These are phyloP conservation scores for Drosophila heteroneura DNA, from an alignment of 2,888 invertebrate genomes.

Conservation along the genomic window DNA sequence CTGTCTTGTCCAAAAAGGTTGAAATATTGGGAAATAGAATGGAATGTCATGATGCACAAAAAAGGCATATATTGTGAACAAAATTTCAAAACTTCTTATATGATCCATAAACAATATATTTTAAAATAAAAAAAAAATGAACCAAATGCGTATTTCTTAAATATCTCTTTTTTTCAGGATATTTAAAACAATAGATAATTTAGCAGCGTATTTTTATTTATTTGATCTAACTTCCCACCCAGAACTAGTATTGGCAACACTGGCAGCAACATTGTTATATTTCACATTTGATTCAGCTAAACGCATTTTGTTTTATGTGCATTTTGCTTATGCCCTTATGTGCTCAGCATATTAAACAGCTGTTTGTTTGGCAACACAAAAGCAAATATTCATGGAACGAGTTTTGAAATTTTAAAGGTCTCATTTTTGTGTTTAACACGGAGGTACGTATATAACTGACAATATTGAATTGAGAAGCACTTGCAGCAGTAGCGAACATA, in stretches of 20 bases:
- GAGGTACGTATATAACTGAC: neutral
- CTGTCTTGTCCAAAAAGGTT: neutral
- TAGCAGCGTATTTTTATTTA: neutral
- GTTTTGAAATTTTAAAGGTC: neutral
- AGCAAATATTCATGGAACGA: neutral
- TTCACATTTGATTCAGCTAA: neutral
- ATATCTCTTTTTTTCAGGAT: neutral
- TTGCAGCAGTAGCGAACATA: neutral
- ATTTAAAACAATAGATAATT: neutral
- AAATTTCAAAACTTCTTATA: no score
- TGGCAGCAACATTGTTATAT: neutral
- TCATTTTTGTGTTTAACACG: neutral
- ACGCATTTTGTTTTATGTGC: neutral
- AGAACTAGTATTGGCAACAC: neutral
- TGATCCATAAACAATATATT: neutral
- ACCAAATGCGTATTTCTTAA: neutral
- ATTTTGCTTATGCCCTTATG: neutral
- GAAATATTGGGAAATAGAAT: slow-evolving; percentile 3
- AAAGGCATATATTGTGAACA: neutral
- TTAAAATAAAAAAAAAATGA: neutral
- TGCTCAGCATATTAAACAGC: slow-evolving; percentile 5
- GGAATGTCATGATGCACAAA: neutral
- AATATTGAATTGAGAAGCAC: slow-evolving; percentile 1
- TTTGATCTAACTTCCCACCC: neutral
- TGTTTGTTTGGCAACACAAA: slow-evolving; percentile 7